These are phyloP conservation scores for Drosophila fungiperda DNA, from an alignment of 2,888 invertebrate genomes.

Conservation along the genomic window DNA sequence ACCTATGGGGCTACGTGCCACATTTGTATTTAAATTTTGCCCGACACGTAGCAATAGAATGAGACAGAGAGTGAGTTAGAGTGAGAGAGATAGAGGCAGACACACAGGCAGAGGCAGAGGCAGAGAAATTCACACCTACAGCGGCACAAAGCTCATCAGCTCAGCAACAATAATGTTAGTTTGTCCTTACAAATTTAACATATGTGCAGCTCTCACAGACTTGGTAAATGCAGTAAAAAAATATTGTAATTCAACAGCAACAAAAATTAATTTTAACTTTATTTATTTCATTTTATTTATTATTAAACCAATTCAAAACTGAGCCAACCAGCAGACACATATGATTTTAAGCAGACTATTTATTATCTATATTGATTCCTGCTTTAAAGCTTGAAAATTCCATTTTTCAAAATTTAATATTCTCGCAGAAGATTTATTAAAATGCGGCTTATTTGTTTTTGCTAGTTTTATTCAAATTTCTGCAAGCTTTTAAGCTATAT, in stretches of 20 bases:
- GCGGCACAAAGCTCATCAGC: slow-evolving; percentile 29
- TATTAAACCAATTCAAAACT: neutral
- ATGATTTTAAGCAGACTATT: neutral
- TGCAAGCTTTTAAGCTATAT: neutral
- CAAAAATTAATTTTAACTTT: neutral
- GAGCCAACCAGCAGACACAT: neutral
- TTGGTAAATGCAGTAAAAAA: neutral
- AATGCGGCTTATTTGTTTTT: too few relatives aligned
- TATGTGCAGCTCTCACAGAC: neutral
- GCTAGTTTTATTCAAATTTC: neutral
- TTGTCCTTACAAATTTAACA: slow-evolving; percentile 46
- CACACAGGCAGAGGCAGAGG: neutral
- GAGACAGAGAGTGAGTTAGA: slow-evolving; percentile 7
- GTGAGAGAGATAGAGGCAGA: slow-evolving; percentile 7
- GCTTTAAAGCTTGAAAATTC: neutral
- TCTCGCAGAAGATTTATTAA: neutral
- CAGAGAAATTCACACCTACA: slow-evolving; percentile 29
- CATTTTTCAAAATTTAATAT: neutral
- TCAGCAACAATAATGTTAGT: slow-evolving; percentile 46
- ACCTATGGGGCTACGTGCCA: slow-evolving; percentile 71
- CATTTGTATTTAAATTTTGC: slow-evolving; percentile 80
- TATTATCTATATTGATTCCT: neutral
- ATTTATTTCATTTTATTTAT: neutral
- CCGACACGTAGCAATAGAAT: slow-evolving; percentile 13
- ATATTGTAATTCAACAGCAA: neutral